Conservation (phyloP, 2,113 vertebrate species). For the Periophthalmodon schlosseri region DNA sequence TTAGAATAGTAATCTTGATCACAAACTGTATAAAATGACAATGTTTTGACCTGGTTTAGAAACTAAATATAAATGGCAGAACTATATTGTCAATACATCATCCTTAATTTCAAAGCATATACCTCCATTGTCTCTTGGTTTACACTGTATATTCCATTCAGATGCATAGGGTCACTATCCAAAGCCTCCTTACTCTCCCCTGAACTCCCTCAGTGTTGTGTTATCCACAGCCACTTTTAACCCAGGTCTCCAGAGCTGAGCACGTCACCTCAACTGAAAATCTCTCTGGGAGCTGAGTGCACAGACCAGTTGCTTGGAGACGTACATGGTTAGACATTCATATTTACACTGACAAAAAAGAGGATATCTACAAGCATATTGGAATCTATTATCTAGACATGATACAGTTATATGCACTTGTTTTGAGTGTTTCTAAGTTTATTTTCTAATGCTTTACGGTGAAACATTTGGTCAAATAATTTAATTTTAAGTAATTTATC, state of each 20-base stretch:
- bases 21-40: not conserved
- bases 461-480: too few relatives aligned
- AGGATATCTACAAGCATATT: not conserved
- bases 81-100: not conserved
- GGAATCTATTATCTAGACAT: too few relatives aligned
- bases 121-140: not conserved
- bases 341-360: slow-evolving; percentile 26
- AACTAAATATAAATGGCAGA: not conserved
- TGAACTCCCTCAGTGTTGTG: not conserved
- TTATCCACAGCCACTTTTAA: slow-evolving; percentile 11
- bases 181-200: not conserved
- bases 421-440: too few relatives aligned
- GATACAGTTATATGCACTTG: too few relatives aligned
- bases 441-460: too few relatives aligned
- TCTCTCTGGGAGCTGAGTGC: slow-evolving; percentile 42
- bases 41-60: too few relatives aligned
- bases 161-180: not conserved
- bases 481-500: too few relatives aligned
- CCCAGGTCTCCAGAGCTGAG: slow-evolving; percentile 11
- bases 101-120: not conserved
- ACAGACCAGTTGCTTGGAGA: slow-evolving; percentile 51
- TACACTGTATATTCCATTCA: not conserved
- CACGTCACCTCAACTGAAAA: slow-evolving; percentile 29
- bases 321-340: slow-evolving; percentile 25
- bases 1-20: too few relatives aligned